Evolutionary conservation across 2,888 invertebrate species (phyloP).

Genomic region (Eudemis profundana): DNA sequence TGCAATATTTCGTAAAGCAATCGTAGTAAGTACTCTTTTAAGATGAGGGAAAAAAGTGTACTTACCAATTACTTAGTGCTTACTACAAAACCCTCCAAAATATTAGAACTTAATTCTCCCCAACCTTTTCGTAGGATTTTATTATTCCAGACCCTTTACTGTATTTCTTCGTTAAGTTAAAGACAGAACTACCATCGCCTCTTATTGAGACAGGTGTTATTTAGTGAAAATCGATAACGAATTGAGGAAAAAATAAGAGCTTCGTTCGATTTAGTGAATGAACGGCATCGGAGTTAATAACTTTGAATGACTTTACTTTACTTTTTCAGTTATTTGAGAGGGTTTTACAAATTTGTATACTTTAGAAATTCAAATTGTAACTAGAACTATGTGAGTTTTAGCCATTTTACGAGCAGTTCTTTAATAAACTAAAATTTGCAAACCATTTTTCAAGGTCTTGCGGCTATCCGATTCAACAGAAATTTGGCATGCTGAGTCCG

Average conservation of each 20-base stretch:
- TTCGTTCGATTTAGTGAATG: slow-evolving; percentile 11
- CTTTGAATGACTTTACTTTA: background rate
- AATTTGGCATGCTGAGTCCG: too few species aligned
- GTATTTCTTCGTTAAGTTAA: slow-evolving; percentile 30
- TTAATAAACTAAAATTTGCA: too few species aligned
- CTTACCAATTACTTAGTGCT: background rate
- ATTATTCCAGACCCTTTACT: slow-evolving; percentile 9
- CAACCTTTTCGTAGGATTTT: background rate
- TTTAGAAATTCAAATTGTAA: too few species aligned
- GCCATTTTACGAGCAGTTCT: too few species aligned
- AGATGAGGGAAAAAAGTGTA: background rate
- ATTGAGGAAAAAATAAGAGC: slow-evolving; percentile 24
- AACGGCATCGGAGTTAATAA: background rate
- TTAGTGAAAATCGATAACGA: slow-evolving; percentile 39
- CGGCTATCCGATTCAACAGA: too few species aligned
- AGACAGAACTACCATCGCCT: slow-evolving; percentile 21
- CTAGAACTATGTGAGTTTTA: too few species aligned
- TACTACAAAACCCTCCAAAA: background rate
- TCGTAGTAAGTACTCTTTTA: background rate
- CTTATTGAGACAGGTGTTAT: slow-evolving; percentile 41
- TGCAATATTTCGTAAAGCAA: too few species aligned
- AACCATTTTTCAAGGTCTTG: too few species aligned
- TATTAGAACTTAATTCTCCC: slow-evolving; percentile 8
- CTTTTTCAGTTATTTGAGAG: background rate
- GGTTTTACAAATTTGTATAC: too few species aligned